Evolutionary conservation across 1,140 invertebrate genomes (phyloP), one percentile per base, ranked within the genome.

Genomic region (Conus betulinus): DNA sequence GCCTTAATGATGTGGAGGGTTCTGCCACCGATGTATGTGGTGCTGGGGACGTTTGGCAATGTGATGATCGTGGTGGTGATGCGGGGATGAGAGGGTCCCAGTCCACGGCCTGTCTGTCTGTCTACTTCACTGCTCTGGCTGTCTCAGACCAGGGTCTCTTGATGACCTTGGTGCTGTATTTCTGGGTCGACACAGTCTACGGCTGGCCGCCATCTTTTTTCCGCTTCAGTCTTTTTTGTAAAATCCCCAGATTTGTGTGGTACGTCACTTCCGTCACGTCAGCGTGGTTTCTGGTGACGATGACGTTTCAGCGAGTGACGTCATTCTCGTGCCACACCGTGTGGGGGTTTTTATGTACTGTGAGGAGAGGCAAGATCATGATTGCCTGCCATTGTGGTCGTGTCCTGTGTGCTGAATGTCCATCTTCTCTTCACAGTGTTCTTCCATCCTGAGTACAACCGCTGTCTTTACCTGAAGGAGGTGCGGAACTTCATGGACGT

Each of bases 291-390:
- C 27, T 81, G 78, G 27, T 81, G 10, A 20, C 78, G 78, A 81
- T 81, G 78, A 81, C 78, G 78, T 81, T 17, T 39, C 78, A 81
- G 78, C 78, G 78, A 20, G 78, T 81, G 78, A 81, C 27, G 13
- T 81, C 78, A 81, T 81, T 6, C 5, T 81, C 25, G 20, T 51
- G 10, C 78, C 78, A 17, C 78, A 81, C 20, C 78, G 78, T 27
- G 78, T 52, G 1, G 51, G 78, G 13, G 10, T 81, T 51, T n/a
- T 7, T 81, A 7, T 81, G 78, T 6, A 81, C 78, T 2, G 52
- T 52, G 10, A 84, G 52, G 17, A 84, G 52, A 57, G 52, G 52
- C 4, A 53, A 57, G 23, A 5, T 25, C 4, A 15, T 84, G 7
- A 11, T 84, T 11, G 82, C 82, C 23, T n/a, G 51, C 3, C 8